phyloP scores from a whole-genome alignment of 2,888 invertebrate genomes.

The Hypsopygia costalis region DNA sequence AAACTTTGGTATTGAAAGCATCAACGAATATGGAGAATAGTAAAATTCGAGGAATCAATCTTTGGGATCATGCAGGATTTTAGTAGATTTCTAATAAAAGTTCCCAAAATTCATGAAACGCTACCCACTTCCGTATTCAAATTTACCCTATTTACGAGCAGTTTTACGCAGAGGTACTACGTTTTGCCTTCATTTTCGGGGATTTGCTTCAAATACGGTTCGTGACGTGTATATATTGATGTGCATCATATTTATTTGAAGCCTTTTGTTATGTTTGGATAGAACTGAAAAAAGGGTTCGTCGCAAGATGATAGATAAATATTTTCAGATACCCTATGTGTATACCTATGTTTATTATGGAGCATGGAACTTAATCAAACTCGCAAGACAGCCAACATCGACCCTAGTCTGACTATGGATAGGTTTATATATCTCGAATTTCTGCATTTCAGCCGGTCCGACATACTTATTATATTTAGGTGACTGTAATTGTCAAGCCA shows the following conservation, averaged over 20 bases:
- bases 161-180: slow-evolving; percentile 6
- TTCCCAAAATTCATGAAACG: slow-evolving; percentile 6
- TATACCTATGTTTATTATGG: too few relatives aligned
- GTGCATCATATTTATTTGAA: slow-evolving; percentile 6
- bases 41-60: slow-evolving; percentile 6
- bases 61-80: slow-evolving; percentile 1
- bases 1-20: not conserved
- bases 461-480: too few relatives aligned
- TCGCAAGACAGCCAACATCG: too few relatives aligned
- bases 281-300: too few relatives aligned
- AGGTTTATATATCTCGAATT: too few relatives aligned
- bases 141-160: slow-evolving; percentile 6
- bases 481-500: too few relatives aligned
- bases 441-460: too few relatives aligned
- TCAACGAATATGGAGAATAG: not conserved
- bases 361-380: too few relatives aligned
- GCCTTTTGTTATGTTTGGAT: too few relatives aligned
- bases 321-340: too few relatives aligned
- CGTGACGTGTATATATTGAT: slow-evolving; percentile 3
- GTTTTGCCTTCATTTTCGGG: slow-evolving; percentile 1
- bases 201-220: not conserved
- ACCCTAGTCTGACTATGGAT: too few relatives aligned
- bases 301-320: too few relatives aligned
- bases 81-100: slow-evolving; percentile 4
- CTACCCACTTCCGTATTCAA: slow-evolving; percentile 6